Evolutionary conservation across 2,113 vertebrate genomes (phyloP).

Genomic region (Apeltes quadracus): DNA sequence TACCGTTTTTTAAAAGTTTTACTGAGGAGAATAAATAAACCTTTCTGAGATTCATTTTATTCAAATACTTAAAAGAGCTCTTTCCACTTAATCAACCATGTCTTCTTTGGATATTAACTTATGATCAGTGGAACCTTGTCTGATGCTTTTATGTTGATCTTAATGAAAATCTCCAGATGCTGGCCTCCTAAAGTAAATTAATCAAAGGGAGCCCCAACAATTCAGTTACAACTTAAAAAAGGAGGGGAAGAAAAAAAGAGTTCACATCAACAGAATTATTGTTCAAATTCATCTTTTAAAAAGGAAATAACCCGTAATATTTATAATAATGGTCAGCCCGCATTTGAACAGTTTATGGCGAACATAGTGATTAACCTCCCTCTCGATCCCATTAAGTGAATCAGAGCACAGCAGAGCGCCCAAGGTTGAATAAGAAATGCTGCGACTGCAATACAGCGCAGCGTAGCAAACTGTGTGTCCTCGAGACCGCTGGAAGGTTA

Average conservation of each 20-base stretch:
- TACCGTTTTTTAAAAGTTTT: conserved; percentile 28
- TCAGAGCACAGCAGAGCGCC: conserved; percentile 69
- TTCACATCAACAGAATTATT: conserved; percentile 8
- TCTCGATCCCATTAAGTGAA: conserved; percentile 73
- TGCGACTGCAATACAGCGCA: conserved; percentile 67
- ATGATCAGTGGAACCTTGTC: conserved; percentile 58
- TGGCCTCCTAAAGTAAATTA: conserved; percentile 71
- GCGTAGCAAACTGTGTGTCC: conserved; percentile 70
- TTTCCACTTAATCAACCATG: conserved; percentile 59
- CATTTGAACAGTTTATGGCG: conserved; percentile 56
- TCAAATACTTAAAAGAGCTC: conserved; percentile 22
- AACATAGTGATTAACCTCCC: conserved; percentile 75
- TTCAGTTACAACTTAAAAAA: conserved; percentile 35
- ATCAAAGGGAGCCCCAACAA: conserved; percentile 67
- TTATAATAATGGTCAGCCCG: conserved; percentile 51
- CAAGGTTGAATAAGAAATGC: conserved; percentile 75
- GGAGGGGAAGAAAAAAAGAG: not conserved
- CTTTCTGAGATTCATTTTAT: conserved; percentile 19
- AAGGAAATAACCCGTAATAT: conserved; percentile 41
- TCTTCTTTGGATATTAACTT: conserved; percentile 67
- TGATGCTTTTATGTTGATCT: conserved; percentile 73
- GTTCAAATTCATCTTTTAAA: conserved; percentile 34
- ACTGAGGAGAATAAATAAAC: conserved; percentile 34
- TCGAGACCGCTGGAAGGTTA: conserved; percentile 75
- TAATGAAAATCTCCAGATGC: conserved; percentile 82